Conservation (phyloP, 1,140 invertebrate species). For the Varroa destructor region DNA sequence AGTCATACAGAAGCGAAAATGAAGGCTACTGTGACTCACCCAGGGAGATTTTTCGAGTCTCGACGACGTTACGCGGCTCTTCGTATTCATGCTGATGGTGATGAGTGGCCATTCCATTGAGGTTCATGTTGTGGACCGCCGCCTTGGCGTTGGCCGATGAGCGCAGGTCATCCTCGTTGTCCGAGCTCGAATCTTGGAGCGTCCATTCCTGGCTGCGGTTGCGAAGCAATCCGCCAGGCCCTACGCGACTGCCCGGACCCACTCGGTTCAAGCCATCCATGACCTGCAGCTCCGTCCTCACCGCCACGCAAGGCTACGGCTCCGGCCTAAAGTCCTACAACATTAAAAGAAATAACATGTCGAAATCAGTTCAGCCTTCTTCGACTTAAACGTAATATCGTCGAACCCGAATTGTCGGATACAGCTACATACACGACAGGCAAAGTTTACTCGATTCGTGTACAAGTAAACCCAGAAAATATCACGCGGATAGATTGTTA, state of each 20-base stretch:
- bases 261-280: conserved; percentile 21
- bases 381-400: neutral
- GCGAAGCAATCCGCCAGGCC: neutral
- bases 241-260: neutral
- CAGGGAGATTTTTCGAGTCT: conserved; percentile 13
- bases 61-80: conserved; percentile 15
- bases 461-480: neutral
- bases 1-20: no score
- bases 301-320: neutral
- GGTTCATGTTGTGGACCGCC: conserved; percentile 13
- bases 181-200: conserved; percentile 14
- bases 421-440: neutral
- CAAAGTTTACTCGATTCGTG: neutral
- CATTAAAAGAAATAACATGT: neutral
- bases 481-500: neutral
- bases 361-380: neutral
- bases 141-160: conserved; percentile 20
- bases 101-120: neutral
- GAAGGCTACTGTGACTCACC: neutral
- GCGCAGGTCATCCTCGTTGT: conserved; percentile 25
- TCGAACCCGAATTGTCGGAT: neutral
- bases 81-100: conserved; percentile 22
- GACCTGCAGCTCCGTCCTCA: conserved; percentile 19
- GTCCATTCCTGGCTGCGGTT: conserved; percentile 23
- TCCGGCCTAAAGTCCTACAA: conserved; percentile 10